Base-by-base conservation (phyloP, 2,113 vertebrate species). In the Cheirogaleus medius region DNA sequence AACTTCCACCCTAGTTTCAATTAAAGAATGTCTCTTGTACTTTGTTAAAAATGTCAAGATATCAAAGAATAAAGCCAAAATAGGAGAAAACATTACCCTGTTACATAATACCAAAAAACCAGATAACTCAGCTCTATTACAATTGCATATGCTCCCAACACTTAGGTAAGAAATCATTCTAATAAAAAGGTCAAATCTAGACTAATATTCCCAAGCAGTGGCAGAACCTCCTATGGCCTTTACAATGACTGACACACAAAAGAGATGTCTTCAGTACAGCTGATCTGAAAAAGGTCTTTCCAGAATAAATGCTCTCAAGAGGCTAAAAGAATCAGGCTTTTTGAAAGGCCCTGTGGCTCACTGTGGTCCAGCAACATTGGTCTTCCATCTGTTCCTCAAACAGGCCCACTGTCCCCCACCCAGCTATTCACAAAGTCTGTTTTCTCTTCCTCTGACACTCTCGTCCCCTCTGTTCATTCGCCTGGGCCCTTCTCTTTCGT, bases 21-120 rank as follows among this genome's bases (percentile, higher is more conserved):
- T 91, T 94, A 34, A 85, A 84, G 5, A 87, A 71, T 11, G 6
- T 44, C 49, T 93, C 44, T 60, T 34, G 2, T 37, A 44, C 12
- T 49, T 92, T 5, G 9, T 89, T 82, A 86, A 44, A 94, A 96
- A 91, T 86, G 66, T 29, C 54, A 87, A 97, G 54, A 80, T 14
- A 89, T 49, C 90, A 93, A 71, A 94, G 21, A 83, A 76, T 83
- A 87, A 76, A 94, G 64, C 37, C 71, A 69, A 97, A 54, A 84
- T 20, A 58, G 3, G 32, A 54, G 34, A 73, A 83, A 92, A 76
- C 0, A 69, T 87, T 44, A 68, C 8, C 74, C 77, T 76, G 44
- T 56, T 80, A 68, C 56, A 32, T 73, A 86, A 87, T 64, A 87
- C 15, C 27, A 14, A 39, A 71, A 92, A 58, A 34, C 29, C 69